Evolutionary conservation across 2,113 vertebrate genomes (phyloP), one percentile per base, ranked within the genome.

Genomic region (Neolamprologus cancellatus): DNA sequence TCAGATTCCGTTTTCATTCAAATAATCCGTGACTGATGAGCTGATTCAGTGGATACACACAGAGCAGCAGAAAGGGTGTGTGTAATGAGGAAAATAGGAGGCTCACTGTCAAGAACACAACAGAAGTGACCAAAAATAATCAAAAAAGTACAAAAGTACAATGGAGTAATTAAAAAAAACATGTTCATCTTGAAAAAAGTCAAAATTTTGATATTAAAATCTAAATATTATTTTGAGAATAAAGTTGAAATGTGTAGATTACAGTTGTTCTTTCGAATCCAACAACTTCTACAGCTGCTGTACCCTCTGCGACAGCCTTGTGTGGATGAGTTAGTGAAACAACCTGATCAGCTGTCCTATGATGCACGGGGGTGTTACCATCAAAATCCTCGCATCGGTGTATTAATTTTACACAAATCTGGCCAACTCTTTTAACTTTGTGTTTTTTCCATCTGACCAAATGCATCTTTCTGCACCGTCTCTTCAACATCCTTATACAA

Each of bases 21-120:
- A 54, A 78, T 61, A 69, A 39, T 52, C 28, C 1, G 2, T 50
- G 34, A 82, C 76, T 71, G 91, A 86, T 92, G 88, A 85, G 78
- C 41, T 41, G 4, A 23, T 44, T 80, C 48, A 48, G 20, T 41
- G 6, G 78, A 69, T 18, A 76, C 4, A 64, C 30, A 82, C 13
- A 28, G 23, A 57, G 66, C 8, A 78, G 34, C n/a, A 25, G 34
- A 12, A 30, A 28, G 41, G 41, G 41, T 48, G 25, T 30, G 69
- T 0, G 69, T 76, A 30, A 48, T 18, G 23, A 44, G 41, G 23
- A 46, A 46, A 28, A 11, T 48, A 74, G 23, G 23, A 11, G 15
- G n/a, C 15, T 74, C 41, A 28, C 20, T 46, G 2, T 46, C 15
- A 18, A 48, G 15, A 48, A 30, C 39, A 18, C 20, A 74, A 25